These are phyloP conservation scores for Oreotrochilus melanogaster DNA, from an alignment of 2,113 vertebrate species.

Conservation along the genomic window DNA sequence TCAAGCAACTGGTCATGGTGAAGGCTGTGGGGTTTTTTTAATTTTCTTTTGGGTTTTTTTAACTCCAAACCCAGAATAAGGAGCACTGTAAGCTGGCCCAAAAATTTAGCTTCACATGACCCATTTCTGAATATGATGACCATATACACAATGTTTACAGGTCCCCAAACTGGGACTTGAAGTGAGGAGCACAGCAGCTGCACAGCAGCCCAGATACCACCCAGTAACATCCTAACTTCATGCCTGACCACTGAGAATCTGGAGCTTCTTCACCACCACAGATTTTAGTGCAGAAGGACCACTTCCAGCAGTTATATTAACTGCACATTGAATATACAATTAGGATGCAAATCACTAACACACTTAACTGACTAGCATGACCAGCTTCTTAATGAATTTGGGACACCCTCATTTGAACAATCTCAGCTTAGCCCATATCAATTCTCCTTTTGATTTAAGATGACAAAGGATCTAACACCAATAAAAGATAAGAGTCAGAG, in stretches of 20 bases:
- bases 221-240: neutral
- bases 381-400: neutral
- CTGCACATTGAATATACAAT: neutral
- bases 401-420: neutral
- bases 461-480: neutral
- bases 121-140: neutral
- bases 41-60: neutral
- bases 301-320: neutral
- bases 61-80: neutral
- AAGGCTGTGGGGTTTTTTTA: neutral
- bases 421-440: neutral
- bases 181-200: neutral
- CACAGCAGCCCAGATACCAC: neutral
- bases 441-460: neutral
- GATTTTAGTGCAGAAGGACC: neutral
- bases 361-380: rapidly evolving
- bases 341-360: rapidly evolving
- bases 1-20: neutral
- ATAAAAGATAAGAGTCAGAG: neutral
- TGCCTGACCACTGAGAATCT: neutral
- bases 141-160: neutral
- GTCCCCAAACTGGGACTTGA: neutral
- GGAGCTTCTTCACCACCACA: neutral
- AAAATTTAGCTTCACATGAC: neutral
- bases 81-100: slow-evolving; percentile 21